Evolutionary conservation across 2,888 invertebrate genomes (phyloP).

Genomic region (Stomorhina lunata): DNA sequence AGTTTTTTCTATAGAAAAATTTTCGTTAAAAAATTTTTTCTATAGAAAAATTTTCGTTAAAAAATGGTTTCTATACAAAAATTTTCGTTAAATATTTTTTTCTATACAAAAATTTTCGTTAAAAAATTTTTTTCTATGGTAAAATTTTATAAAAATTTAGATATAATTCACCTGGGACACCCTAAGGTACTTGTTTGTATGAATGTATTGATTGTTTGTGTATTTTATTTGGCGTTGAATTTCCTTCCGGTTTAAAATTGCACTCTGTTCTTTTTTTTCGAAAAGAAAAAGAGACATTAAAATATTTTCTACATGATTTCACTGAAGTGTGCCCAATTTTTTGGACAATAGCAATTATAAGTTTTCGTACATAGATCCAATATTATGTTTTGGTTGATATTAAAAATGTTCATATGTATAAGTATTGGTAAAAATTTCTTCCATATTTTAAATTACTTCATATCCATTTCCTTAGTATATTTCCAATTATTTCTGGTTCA

Average conservation of each 20-base stretch:
- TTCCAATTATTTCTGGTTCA: slow-evolving; percentile 22
- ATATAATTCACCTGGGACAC: too few species aligned
- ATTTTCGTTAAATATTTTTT: too few species aligned
- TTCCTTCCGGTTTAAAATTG: slow-evolving; percentile 62
- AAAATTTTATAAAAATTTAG: too few species aligned
- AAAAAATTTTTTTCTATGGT: too few species aligned
- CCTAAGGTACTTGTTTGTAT: too few species aligned
- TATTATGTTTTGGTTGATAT: neutral
- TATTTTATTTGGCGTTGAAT: slow-evolving; percentile 32
- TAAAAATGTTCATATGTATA: neutral
- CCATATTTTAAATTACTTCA: neutral
- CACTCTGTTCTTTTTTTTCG: neutral
- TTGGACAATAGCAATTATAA: neutral
- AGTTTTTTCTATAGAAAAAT: too few species aligned
- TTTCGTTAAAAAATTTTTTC: too few species aligned
- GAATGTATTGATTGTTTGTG: neutral
- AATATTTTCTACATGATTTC: slow-evolving; percentile 50
- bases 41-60: too few species aligned
- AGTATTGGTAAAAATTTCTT: neutral
- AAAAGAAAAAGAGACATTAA: neutral
- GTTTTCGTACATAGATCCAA: neutral
- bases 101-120: too few species aligned
- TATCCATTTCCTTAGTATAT: neutral
- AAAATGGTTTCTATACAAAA: too few species aligned
- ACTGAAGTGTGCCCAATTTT: slow-evolving; percentile 35